Percentiles rank a stretch among this genome's conserved stretches.
Conservation (phyloP, 2,888 invertebrate genomes). For the Drosophila pseudotalamancana region DNA sequence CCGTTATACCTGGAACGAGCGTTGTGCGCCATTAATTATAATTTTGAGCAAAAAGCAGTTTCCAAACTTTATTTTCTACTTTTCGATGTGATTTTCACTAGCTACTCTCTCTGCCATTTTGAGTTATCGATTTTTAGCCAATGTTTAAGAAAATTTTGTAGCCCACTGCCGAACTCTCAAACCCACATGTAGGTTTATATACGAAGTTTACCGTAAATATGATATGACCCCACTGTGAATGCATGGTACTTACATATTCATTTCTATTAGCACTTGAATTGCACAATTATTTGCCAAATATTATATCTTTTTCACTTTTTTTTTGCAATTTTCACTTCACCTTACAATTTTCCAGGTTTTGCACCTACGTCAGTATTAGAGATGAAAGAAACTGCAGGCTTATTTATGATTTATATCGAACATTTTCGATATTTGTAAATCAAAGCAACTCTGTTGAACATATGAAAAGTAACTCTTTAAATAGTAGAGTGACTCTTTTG, state of each 20-base stretch:
- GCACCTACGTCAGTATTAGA: conserved; percentile 61
- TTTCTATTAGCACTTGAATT: conserved; percentile 42
- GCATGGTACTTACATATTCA: conserved; percentile 59
- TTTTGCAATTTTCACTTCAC: conserved; percentile 69
- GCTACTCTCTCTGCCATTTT: conserved; percentile 70
- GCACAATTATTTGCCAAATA: conserved; percentile 57
- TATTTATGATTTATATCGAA: conserved; percentile 5
- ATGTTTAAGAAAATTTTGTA: conserved; percentile 25
- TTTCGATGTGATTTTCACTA: conserved; percentile 60
- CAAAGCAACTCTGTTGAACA: conserved; percentile 11
- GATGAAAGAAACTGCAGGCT: conserved; percentile 28
- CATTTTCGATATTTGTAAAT: conserved; percentile 7
- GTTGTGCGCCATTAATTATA: conserved; percentile 56
- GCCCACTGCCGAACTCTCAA: conserved; percentile 2
- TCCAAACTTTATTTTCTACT: conserved; percentile 33
- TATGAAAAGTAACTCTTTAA: neutral
- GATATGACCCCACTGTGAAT: neutral
- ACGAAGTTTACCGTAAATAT: neutral
- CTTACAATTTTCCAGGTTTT: conserved; percentile 68
- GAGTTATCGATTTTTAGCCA: conserved; percentile 74
- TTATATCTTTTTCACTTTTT: conserved; percentile 44
- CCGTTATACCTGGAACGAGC: conserved; percentile 71
- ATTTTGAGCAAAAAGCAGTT: conserved; percentile 58
- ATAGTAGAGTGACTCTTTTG: conserved; percentile 1
- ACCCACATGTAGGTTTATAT: conserved; percentile 21